Percentiles rank a stretch among this genome's conserved stretches.
Evolutionary conservation across 1,140 invertebrate genomes (phyloP).

Genomic region (Lepidurus couesii): DNA sequence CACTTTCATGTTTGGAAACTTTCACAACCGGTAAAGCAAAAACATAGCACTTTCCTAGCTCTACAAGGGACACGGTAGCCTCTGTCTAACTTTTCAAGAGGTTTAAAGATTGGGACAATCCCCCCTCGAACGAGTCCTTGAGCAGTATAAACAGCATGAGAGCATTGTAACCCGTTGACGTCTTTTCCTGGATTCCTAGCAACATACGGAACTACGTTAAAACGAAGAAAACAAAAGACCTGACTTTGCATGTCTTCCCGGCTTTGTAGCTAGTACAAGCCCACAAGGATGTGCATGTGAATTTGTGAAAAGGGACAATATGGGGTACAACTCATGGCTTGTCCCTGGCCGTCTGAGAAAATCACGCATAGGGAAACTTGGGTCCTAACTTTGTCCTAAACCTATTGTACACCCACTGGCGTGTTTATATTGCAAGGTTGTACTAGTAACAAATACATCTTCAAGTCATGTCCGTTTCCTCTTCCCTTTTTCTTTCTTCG

Average conservation of each 20-base stretch:
- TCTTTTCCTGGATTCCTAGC: background rate
- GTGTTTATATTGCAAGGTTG: background rate
- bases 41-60: background rate
- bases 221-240: conserved; percentile 4
- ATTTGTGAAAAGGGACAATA: background rate
- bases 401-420: background rate
- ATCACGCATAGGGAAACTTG: conserved; percentile 1
- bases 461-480: background rate
- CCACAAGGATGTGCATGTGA: background rate
- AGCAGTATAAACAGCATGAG: background rate
- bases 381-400: background rate
- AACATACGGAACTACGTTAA: background rate
- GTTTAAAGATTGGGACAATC: background rate
- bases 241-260: conserved; percentile 15
- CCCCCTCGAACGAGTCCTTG: background rate
- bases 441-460: background rate
- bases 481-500: background rate
- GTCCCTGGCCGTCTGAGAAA: background rate
- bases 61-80: background rate
- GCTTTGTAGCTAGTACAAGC: background rate
- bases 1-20: background rate
- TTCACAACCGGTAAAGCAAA: background rate
- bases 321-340: background rate
- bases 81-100: background rate
- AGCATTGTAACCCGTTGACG: background rate